phyloP scores from a whole-genome alignment of 1,140 invertebrate genomes.

The Planococcus citri region DNA sequence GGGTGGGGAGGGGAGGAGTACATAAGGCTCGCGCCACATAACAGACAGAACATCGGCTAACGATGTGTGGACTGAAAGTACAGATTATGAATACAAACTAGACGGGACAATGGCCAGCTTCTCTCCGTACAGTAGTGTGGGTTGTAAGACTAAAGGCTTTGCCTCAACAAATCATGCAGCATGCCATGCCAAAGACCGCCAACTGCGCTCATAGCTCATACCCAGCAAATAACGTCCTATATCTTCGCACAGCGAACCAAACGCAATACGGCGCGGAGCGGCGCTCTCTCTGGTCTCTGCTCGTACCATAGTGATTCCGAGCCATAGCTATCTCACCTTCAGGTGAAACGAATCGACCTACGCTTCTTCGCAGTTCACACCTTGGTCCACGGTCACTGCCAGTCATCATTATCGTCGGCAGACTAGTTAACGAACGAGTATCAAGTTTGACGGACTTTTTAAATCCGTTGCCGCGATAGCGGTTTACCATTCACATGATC shows the following conservation, averaged over 20 bases:
- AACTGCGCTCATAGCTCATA: background rate
- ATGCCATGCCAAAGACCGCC: slow-evolving; percentile 5
- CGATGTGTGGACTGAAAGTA: background rate
- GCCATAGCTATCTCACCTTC: background rate
- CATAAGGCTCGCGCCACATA: background rate
- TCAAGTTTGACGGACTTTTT: background rate
- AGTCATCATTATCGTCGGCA: background rate
- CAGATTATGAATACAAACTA: background rate
- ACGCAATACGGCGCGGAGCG: background rate
- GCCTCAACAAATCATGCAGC: slow-evolving; percentile 1
- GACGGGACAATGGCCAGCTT: background rate
- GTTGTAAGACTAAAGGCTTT: background rate
- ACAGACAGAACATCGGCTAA: background rate
- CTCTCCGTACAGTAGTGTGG: background rate
- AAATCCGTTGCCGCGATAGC: background rate
- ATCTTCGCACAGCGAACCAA: background rate
- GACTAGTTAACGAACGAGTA: background rate
- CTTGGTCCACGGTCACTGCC: background rate
- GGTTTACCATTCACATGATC: slow-evolving; percentile 1
- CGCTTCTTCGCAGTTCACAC: background rate
- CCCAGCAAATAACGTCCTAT: background rate
- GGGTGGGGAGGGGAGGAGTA: background rate
- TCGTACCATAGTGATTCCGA: background rate
- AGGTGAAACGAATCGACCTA: background rate
- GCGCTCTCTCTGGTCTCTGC: background rate